A percentile compares a stretch with the other conserved stretches of the same genome.
These are phyloP conservation scores for Drosophila paramelanica DNA, from an alignment of 2,888 invertebrate species.

Conservation along the genomic window DNA sequence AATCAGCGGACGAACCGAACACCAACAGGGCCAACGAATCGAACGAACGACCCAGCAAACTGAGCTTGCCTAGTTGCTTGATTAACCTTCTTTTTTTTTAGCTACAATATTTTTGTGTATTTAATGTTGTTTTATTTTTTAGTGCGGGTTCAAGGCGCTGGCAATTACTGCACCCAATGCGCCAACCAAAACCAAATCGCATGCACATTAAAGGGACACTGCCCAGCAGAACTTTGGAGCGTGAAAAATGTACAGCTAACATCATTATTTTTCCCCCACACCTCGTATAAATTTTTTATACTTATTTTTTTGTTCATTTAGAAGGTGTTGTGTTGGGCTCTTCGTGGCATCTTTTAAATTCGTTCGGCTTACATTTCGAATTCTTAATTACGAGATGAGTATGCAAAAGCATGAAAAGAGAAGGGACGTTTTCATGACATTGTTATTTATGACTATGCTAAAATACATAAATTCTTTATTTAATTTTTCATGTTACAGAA, in stretches of 20 bases:
- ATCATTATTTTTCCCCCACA: slow-evolving; percentile 9
- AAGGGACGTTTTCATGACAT: slow-evolving; percentile 34
- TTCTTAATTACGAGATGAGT: slow-evolving; percentile 36
- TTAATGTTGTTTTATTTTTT: slow-evolving; percentile 3
- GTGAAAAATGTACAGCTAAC: slow-evolving; percentile 9
- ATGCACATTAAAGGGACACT: slow-evolving; percentile 18
- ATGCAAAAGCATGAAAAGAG: slow-evolving; percentile 45
- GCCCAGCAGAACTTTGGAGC: slow-evolving; percentile 13
- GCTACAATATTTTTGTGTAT: slow-evolving; percentile 28
- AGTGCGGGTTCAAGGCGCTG: slow-evolving; percentile 38
- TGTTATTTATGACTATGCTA: slow-evolving; percentile 29
- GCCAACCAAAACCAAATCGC: slow-evolving; percentile 6
- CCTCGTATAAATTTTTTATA: background rate
- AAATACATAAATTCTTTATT: background rate
- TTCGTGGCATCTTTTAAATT: slow-evolving; percentile 13
- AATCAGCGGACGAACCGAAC: slow-evolving; percentile 25
- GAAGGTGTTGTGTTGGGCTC: background rate
- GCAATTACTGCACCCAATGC: slow-evolving; percentile 25
- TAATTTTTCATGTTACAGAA: background rate
- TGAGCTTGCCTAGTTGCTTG: slow-evolving; percentile 52
- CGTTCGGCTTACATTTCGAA: slow-evolving; percentile 29
- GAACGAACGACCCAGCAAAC: slow-evolving; percentile 16
- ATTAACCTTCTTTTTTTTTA: slow-evolving; percentile 60
- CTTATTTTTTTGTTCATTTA: background rate
- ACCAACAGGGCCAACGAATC: slow-evolving; percentile 11